These are phyloP conservation scores for Dryobates pubescens DNA, from an alignment of 2,797 vertebrate genomes.

Conservation along the genomic window DNA sequence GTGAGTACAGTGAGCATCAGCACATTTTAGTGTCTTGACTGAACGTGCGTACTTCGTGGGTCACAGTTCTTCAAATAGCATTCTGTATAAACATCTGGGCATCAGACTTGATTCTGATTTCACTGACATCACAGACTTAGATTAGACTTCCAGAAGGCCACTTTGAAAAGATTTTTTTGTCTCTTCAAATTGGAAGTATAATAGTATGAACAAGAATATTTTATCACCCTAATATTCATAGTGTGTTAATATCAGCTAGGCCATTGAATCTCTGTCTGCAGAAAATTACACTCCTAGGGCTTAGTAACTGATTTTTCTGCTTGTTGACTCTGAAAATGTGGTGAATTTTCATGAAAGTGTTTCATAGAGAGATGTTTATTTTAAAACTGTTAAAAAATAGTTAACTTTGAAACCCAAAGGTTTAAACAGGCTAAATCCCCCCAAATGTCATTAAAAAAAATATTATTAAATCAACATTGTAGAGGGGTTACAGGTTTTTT, in stretches of 20 bases:
- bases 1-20: background rate
- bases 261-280: background rate
- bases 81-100: background rate
- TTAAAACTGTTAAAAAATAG: background rate
- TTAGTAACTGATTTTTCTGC: background rate
- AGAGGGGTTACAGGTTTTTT: background rate
- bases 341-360: background rate
- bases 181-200: background rate
- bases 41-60: background rate
- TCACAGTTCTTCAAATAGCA: background rate
- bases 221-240: background rate
- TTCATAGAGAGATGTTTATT: background rate
- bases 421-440: background rate
- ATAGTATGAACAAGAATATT: background rate
- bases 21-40: background rate
- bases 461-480: background rate
- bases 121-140: background rate
- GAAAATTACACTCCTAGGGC: background rate
- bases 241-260: background rate
- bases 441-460: background rate
- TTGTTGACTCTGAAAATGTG: background rate
- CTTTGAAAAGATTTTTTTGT: background rate
- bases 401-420: background rate
- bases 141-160: background rate
- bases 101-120: background rate